Conservation (phyloP, 2,797 vertebrate genomes). For the Periophthalmus magnuspinnatus region DNA sequence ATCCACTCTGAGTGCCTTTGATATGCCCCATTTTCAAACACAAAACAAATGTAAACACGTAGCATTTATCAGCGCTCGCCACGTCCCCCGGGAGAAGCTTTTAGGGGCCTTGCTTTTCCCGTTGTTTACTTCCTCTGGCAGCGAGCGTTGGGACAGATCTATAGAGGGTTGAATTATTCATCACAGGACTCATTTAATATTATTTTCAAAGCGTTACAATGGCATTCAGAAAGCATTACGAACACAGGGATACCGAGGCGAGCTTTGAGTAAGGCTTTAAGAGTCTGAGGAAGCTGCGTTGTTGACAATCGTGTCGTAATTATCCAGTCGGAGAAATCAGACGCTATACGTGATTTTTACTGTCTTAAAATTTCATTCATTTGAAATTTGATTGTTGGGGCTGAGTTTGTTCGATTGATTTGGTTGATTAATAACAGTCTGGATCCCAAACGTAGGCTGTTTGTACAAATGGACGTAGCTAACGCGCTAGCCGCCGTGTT, state of each 20-base stretch:
- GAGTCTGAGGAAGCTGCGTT: background rate
- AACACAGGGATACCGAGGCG: conserved; percentile 5
- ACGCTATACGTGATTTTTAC: no score
- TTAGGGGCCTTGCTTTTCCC: conserved; percentile 35
- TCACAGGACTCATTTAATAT: conserved; percentile 37
- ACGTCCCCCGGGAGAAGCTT: conserved; percentile 31
- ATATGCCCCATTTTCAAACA: conserved; percentile 23
- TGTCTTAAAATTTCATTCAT: no score
- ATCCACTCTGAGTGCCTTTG: conserved; percentile 19
- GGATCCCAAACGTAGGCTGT: background rate
- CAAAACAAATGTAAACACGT: conserved; percentile 35
- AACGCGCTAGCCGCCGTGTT: no score
- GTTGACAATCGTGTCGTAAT: conserved; percentile 7
- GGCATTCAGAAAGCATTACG: conserved; percentile 11
- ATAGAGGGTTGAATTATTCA: conserved; percentile 56
- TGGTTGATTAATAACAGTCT: conserved; percentile 10
- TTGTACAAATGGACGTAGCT: no score
- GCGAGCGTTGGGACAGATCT: conserved; percentile 18
- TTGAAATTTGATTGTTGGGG: conserved; percentile 1
- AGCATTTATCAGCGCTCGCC: conserved; percentile 24
- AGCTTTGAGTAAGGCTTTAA: background rate
- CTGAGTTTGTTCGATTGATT: background rate
- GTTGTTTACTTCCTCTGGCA: conserved; percentile 53
- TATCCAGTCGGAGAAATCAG: background rate
- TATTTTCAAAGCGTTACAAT: conserved; percentile 39